Evolutionary conservation across 2,888 invertebrate species (phyloP), one percentile per base, ranked within the genome.

Genomic region (Anoncus sp.): DNA sequence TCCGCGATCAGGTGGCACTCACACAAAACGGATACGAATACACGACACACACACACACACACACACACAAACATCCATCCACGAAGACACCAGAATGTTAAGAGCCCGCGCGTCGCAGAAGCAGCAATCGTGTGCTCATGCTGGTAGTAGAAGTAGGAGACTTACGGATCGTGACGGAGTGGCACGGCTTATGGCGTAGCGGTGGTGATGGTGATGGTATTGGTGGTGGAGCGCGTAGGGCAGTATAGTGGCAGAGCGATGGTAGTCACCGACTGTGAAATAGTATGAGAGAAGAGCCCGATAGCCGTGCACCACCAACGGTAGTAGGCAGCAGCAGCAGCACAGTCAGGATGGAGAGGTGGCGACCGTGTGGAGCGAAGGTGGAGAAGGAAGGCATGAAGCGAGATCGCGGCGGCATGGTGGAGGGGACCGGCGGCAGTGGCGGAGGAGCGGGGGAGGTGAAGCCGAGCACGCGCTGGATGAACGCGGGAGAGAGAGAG

Each of bases 1-100:
- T 85, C 85, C 87, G 87, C 87, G 87, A 89, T 89, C 89, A 88
- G 89, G 88, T 89, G 89, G 89, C 89, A 89, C 88, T 85, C 85
- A 60, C n/a, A n/a, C n/a, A n/a, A n/a, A n/a, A n/a, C n/a, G n/a
- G n/a, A n/a, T n/a, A n/a, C n/a, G n/a, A n/a, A n/a, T n/a, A n/a
- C n/a, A n/a, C n/a, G n/a, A n/a, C n/a, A n/a, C n/a, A n/a, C n/a
- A n/a, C n/a, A 84, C n/a, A 69, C 31, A 70, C 35, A 75, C 69
- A 75, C 76, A 51, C 75, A 66, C 73, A 77, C 57, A 22, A 12
- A 53, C 27, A 31, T 31, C 27, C 24, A 45, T 45, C 84, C 65
- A 38, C 27, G n/a, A 9, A 66, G 31, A 63, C 45, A 71, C n/a
- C 77, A 82, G 77, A 76, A 80, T 66, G 59, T 71, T 71, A 84